Evolutionary conservation across 1,140 invertebrate species (phyloP), one percentile per base, ranked within the genome.

Genomic region (Anoplolepis gracilipes): DNA sequence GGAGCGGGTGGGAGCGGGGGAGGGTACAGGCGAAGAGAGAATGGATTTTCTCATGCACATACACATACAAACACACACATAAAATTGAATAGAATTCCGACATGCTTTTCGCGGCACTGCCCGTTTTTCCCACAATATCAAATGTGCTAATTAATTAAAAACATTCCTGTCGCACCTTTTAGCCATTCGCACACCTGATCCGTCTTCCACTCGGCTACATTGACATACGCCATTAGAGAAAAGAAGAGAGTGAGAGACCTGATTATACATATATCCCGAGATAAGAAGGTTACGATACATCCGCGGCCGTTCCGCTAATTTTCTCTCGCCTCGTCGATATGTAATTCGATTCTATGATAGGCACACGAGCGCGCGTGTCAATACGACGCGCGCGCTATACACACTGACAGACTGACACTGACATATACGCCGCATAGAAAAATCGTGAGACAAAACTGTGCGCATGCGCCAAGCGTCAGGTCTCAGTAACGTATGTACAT

Each of bases 171-270:
- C 88, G 79, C 90, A 95, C 98, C 98, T 97, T 97, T 97, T 84
- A 99, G 95, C 98, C 98, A 99, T 93, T 98, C 98, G 85, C 97
- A 98, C 78, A 99, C 98, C 96, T 99, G 98, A 91, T 98, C 97
- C n/a, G 98, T 97, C 87, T 97, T 97, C 98, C 98, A 99, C 95
- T 98, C 98, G 85, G 97, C 97, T 88, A 99, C 97, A 95, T 98
- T 98, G 91, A 98, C 97, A 95, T 97, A 98, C 93, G 97, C 97
- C 97, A 97, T 98, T 76, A 19, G 46, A 19, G 46, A 19, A 13
- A 13, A 11, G 11, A 11, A 46, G 16, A 49, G 16, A 49, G 16
- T 19, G 46, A 49, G 46, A 49, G 46, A 46, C 28, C 59, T 70
- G 64, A 89, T 11, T 30, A 69, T 70, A 46, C 28, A 69, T 70